Evolutionary conservation across 2,888 invertebrate species (phyloP), one percentile per base, ranked within the genome.

Genomic region (Dinocampus coccinellae): DNA sequence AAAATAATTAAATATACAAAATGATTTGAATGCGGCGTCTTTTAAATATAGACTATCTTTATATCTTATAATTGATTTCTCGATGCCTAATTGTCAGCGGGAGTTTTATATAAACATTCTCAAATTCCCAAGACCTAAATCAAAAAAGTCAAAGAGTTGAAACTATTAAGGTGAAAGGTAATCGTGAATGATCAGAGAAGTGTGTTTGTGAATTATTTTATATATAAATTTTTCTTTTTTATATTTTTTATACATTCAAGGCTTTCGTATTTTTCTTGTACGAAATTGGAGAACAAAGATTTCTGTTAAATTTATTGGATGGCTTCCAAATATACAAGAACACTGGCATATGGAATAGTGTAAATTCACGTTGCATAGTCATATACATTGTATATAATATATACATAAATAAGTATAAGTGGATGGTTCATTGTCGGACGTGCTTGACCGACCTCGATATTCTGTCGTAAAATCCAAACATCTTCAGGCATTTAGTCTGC

Each of bases 361-460:
- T 65, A 47, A 60, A 70, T 58, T 64, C 29, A 53, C 42, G 24
- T 65, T 36, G 47, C 33, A 58, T 11, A 29, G 13, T 39, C 13
- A 39, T 24, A 22, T 22, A 53, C 0, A 53, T 24, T n/a, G 22
- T 20, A 53, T 53, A 39, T 39, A 39, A 47, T 47, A 16, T 55
- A 26, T 29, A 55, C 26, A 24, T 26, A 26, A 3, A 55, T 55
- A 24, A 10, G 13, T 24, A 53, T 39, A 7, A 66, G 53, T 55
- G 66, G 61, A 33, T 55, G 65, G 70, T 70, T 70, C 65, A 65
- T 70, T 65, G 70, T 70, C 60, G 57, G 65, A 58, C 65, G 22
- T 24, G 70, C 70, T 64, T 64, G 65, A 65, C 64, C 65, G 63
- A 58, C 58, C 70, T 70, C 47, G 57, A 70, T 70, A 70, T 58